Base-by-base conservation (phyloP, 30 jellyfish, hydroid and myxozoan species). In the Clytia hemisphaerica region DNA sequence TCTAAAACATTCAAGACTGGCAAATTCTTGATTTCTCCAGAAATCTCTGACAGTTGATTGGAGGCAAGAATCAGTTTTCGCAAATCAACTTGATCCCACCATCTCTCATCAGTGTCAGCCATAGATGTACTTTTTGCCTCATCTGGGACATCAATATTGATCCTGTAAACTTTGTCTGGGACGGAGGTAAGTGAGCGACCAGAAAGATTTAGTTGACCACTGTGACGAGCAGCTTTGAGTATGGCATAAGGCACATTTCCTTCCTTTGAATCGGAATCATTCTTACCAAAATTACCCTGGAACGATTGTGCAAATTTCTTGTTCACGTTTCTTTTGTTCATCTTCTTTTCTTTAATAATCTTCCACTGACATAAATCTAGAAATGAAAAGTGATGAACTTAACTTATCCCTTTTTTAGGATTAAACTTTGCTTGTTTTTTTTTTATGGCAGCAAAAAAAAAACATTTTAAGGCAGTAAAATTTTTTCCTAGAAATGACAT, bases 61-160 rank as follows among this genome's bases (percentile, higher is more conserved):
- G 96, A 85, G 21, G 93, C 96, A 16, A 85, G 61, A 58, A 85
- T 85, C n/a, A 85, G 82, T 54, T 85, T 85, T 33, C 61, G 69
- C 57, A 85, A 53, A 53, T 85, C 96, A 2, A 78, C 85, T 60
- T 85, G 96, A 34, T 85, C 96, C 96, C 96, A 85, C 96, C 96
- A 85, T 9, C 96, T 60, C 28, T 85, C 96, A n/a, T 88, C 96
- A 67, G 31, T 71, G 1, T 82, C 85, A 19, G 77, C 67, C 10
- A 85, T 58, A 6, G 93, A 77, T 26, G 50, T 90, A 62, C 37
- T 38, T 48, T 73, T 65, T 2, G 89, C 95, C 55, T 77, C 95
- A 24, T 78, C 91, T 1, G 96, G 96, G 2, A 85, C 86, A 65
- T 85, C 96, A 36, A 78, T 33, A 58, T 85, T 85, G 37, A 85